Evolutionary conservation across 2,113 vertebrate genomes (phyloP), one percentile per base, ranked within the genome.

Genomic region (Sitta europaea): DNA sequence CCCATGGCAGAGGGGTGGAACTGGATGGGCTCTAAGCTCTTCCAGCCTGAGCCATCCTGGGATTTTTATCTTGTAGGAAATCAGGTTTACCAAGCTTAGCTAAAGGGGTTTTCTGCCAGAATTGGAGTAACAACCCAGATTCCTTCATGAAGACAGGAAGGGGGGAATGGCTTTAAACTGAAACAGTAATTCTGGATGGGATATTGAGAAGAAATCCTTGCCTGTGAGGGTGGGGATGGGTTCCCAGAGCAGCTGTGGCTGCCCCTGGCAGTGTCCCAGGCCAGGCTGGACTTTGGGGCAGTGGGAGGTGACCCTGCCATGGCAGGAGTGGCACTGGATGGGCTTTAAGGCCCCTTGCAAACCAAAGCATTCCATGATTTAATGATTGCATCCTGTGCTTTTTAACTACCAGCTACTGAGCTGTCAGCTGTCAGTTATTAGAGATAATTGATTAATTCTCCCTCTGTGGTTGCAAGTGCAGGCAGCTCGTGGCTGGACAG

Each of bases 211-310:
- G 14, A 27, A 76, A 27, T 43, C 2, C 6, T 5, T 36, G 17
- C 25, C 21, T 75, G 43, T 3, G 31, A 58, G 36, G 13, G 35
- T 57, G n/a, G 10, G 4, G 0, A 63, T 28, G 14, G 57, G 7
- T 0, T 72, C 28, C n/a, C 58, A 10, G 28, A 28, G 68, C 0
- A 66, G 51, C 50, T 48, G 42, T 25, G 61, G 36, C 1, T 75
- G 31, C 6, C 17, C 11, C 25, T 84, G 58, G n/a, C 0, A 76
- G 27, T 59, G 36, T 0, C 62, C 62, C 3, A 27, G 33, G 27
- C 36, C 61, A 33, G 61, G 43, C 1, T 76, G 45, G 43, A 18
- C 0, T 25, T 21, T 58, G 62, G 62, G 22, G 5, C 3, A 20
- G 33, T 22, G 62, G 36, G 0, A 74, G 33, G 12, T 45, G 28